Percentiles rank a stretch among this genome's conserved stretches.
Conservation (phyloP, 2,797 vertebrate genomes). For the Prunella strophiata region DNA sequence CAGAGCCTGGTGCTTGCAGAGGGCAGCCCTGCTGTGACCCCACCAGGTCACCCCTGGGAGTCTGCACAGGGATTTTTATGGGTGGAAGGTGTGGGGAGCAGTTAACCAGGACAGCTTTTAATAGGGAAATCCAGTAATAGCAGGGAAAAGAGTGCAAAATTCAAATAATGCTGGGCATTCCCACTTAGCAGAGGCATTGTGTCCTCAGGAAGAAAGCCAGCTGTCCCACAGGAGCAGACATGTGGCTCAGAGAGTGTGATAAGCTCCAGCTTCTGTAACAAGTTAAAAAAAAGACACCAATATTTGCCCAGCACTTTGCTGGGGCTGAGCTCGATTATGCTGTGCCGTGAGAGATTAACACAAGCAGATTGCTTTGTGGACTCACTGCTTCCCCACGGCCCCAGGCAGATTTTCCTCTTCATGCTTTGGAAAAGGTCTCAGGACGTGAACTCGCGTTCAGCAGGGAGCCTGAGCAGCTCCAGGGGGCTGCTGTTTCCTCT, state of each 20-base stretch:
- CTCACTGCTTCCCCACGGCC: not conserved
- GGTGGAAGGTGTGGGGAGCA: not conserved
- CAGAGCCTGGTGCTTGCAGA: not conserved
- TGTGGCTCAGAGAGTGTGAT: not conserved
- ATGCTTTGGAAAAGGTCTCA: not conserved
- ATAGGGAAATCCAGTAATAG: not conserved
- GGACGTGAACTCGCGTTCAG: not conserved
- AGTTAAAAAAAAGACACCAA: not conserved
- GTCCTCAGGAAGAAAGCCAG: not conserved
- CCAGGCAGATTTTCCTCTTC: not conserved
- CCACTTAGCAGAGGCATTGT: not conserved
- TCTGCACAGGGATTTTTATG: not conserved
- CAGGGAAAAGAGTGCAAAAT: not conserved
- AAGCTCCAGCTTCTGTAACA: not conserved
- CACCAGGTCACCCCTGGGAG: not conserved
- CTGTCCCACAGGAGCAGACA: not conserved
- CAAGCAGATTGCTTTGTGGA: conserved; percentile 42
- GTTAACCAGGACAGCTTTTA: not conserved
- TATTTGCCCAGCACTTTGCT: conserved; percentile 12
- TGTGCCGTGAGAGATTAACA: not conserved
- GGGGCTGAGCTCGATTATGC: not conserved
- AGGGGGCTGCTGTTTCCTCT: not conserved
- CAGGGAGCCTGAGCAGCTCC: not conserved
- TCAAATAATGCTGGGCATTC: not conserved
- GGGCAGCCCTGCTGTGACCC: not conserved